phyloP scores from a whole-genome alignment of 2,888 invertebrate genomes.

The Desoria tigrina region DNA sequence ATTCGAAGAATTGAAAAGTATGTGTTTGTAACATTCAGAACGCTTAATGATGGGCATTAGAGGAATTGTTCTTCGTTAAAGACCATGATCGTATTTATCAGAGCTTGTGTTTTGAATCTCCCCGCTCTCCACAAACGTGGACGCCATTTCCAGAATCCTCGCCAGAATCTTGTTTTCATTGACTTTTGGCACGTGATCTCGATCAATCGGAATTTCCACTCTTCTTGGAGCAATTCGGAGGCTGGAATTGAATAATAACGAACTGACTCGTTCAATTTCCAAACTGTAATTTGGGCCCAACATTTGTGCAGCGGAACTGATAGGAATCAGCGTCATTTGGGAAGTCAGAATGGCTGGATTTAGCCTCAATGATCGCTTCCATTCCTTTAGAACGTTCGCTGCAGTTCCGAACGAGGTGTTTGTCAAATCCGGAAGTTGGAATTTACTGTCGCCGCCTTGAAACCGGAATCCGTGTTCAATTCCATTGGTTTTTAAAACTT shows the following conservation, averaged over 20 bases:
- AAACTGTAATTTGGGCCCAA: background rate
- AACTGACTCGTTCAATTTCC: background rate
- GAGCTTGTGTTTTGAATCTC: no score
- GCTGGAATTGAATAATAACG: background rate
- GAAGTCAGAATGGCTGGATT: background rate
- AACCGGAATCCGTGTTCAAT: background rate
- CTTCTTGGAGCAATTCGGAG: background rate
- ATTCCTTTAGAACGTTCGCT: background rate
- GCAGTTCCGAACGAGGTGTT: background rate
- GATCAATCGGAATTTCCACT: no score
- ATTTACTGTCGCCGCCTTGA: conserved; percentile 8
- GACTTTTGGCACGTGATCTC: no score
- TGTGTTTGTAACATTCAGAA: no score
- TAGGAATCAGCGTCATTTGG: background rate
- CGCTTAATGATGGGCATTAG: no score
- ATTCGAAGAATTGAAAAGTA: no score
- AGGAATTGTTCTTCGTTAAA: no score
- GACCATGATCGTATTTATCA: no score
- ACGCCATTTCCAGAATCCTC: no score
- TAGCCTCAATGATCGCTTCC: background rate
- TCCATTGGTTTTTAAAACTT: background rate
- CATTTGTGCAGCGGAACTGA: background rate
- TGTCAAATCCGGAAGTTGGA: background rate
- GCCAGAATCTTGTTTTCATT: no score
- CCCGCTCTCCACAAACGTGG: no score